Conservation (phyloP, 2,797 vertebrate species). For the Arnoldichthys spilopterus region DNA sequence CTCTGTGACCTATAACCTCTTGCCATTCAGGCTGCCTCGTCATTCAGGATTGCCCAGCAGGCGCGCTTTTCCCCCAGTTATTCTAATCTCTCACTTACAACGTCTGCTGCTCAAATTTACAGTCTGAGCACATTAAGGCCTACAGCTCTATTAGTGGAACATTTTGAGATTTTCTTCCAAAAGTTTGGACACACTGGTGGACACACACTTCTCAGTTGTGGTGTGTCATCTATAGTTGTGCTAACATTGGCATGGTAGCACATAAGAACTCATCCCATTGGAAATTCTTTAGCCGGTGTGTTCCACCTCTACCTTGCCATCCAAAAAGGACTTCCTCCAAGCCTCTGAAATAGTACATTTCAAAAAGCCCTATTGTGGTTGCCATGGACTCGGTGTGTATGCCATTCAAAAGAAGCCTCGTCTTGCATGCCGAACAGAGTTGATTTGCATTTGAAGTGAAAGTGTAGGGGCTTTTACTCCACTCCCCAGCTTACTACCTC, state of each 20-base stretch:
- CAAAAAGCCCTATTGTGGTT: constrained; percentile 72
- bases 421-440: constrained; percentile 70
- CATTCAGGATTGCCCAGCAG: constrained; percentile 72
- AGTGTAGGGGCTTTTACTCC: constrained; percentile 45
- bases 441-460: constrained; percentile 85
- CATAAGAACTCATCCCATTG: constrained; percentile 9
- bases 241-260: background rate
- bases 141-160: constrained; percentile 40
- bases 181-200: background rate
- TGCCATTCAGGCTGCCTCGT: constrained; percentile 68
- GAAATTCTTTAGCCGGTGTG: constrained; percentile 35
- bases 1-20: constrained; percentile 70
- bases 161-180: background rate
- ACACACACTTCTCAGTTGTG: background rate
- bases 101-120: constrained; percentile 49
- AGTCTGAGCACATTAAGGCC: constrained; percentile 36
- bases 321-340: constrained; percentile 67
- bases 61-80: constrained; percentile 59
- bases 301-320: constrained; percentile 39
- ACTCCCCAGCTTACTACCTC: constrained; percentile 43
- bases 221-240: background rate
- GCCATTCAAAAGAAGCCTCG: constrained; percentile 76
- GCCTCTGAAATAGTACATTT: constrained; percentile 73
- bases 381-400: constrained; percentile 79
- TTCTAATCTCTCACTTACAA: constrained; percentile 61